These are phyloP conservation scores for Dynastes tityus DNA, from an alignment of 2,888 invertebrate species.

Conservation along the genomic window DNA sequence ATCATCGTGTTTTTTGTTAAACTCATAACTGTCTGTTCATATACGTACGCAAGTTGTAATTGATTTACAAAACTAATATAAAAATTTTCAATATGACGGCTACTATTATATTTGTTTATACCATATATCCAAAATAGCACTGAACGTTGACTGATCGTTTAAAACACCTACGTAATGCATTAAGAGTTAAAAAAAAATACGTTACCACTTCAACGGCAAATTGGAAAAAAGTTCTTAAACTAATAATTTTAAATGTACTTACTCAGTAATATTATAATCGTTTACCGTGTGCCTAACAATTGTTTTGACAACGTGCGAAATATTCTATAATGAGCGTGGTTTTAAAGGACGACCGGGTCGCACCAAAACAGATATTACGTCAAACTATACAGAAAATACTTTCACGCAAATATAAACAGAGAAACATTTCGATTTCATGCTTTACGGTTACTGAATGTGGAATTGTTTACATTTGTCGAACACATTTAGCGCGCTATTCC, in stretches of 20 bases:
- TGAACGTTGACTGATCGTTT: too few species aligned
- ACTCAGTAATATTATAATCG: neutral
- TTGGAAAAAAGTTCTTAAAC: too few species aligned
- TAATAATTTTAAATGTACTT: neutral
- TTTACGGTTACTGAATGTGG: conserved; percentile 20
- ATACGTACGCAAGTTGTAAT: too few species aligned
- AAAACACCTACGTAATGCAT: too few species aligned
- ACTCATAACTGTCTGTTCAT: too few species aligned
- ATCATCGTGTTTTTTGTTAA: too few species aligned
- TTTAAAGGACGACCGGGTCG: conserved; percentile 39
- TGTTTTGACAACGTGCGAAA: neutral
- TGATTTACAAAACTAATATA: too few species aligned
- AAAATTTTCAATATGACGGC: too few species aligned
- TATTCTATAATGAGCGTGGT: neutral
- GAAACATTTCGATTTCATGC: conserved; percentile 33
- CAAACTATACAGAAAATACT: conserved; percentile 44
- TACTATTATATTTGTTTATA: too few species aligned
- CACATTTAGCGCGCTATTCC: neutral
- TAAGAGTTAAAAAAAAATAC: too few species aligned
- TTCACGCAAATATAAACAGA: conserved; percentile 1
- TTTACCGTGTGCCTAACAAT: neutral
- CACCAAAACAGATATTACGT: conserved; percentile 52
- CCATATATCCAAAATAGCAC: too few species aligned
- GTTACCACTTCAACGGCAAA: too few species aligned
- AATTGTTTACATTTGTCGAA: conserved; percentile 14